phyloP scores from a whole-genome alignment of 2,888 invertebrate genomes.

The Pseudolycoriella hygida region DNA sequence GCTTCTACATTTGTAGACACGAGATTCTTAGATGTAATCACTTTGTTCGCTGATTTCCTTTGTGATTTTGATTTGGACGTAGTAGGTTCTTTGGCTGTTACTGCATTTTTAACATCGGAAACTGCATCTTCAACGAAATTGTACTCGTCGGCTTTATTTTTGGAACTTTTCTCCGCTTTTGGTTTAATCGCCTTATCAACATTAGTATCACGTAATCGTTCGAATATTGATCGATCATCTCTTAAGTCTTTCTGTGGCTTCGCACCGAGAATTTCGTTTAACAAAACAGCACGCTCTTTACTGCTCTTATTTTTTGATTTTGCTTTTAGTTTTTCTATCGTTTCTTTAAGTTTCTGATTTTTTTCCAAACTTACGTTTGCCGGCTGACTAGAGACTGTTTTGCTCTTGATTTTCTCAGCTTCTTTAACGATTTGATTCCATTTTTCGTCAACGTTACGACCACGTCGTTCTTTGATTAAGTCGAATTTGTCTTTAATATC shows the following conservation, averaged over 20 bases:
- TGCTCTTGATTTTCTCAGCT: slow-evolving; percentile 12
- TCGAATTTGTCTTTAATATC: slow-evolving; percentile 39
- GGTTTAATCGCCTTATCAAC: slow-evolving; percentile 2
- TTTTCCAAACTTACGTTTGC: slow-evolving; percentile 21
- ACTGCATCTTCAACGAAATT: slow-evolving; percentile 20
- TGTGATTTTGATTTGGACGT: slow-evolving; percentile 13
- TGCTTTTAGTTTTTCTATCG: slow-evolving; percentile 45
- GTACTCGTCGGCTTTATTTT: slow-evolving; percentile 10
- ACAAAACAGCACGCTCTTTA: slow-evolving; percentile 11
- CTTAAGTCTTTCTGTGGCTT: slow-evolving; percentile 10
- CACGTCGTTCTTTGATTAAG: slow-evolving; percentile 40
- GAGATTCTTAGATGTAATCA: not conserved
- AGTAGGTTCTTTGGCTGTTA: not conserved
- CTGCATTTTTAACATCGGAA: slow-evolving; percentile 11
- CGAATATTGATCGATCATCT: slow-evolving; percentile 9
- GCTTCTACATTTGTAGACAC: slow-evolving; percentile 35
- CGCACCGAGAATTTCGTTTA: slow-evolving; percentile 11
- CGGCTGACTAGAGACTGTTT: slow-evolving; percentile 16
- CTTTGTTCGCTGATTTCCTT: slow-evolving; percentile 1
- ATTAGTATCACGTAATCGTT: slow-evolving; percentile 10
- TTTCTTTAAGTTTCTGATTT: slow-evolving; percentile 34
- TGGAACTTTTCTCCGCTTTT: not conserved
- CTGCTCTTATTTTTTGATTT: slow-evolving; percentile 29
- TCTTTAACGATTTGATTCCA: slow-evolving; percentile 19
- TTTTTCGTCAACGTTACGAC: slow-evolving; percentile 24